Base-by-base conservation (phyloP, 2,797 vertebrate genomes). In the Acrocephalus scirpaceus region DNA sequence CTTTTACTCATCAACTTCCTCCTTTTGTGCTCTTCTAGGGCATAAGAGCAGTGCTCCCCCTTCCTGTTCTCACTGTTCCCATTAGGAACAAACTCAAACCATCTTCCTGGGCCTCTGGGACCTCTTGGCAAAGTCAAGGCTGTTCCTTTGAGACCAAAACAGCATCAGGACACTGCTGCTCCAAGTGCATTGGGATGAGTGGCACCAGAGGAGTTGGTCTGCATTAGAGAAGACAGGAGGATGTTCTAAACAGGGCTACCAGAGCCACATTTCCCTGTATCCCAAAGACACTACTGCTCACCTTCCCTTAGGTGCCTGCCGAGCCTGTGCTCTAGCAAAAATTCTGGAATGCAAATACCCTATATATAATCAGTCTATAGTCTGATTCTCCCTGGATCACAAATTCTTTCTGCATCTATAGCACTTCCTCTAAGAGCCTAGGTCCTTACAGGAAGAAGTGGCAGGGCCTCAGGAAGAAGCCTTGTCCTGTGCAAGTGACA, bases 161-260 rank as follows among this genome's bases (percentile, higher is more conserved):
- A 82, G 26, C 25, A 79, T 27, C 17, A 79, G 26, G 44, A 40
- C 40, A 32, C 18, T n/a, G 45, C 21, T 3, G 0, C 34, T 61
- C 13, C 0, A 0, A 20, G n/a, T 10, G 16, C 16, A 2, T 12
- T 19, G 13, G 23, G 20, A 10, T 69, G 40, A 67, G 13, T 8
- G 44, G 6, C 3, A 4, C 30, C 5, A 7, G 32, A 50, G 44
- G 9, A 77, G 13, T 32, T 44, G 25, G 3, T 16, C 14, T 42
- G 48, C 21, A 61, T 7, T 7, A 6, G 22, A 6, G 40, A 34
- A 65, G 58, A 26, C 1, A 5, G 18, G 8, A 82, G 38, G 10
- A 9, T 32, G 17, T 44, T 47, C 80, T 4, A 66, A 44, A n/a
- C 6, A 74, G 17, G 23, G 13, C 15, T 75, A 4, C 18, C 56